Evolutionary conservation across 2,113 vertebrate species (phyloP).

Genomic region (Myotis lucifugus): DNA sequence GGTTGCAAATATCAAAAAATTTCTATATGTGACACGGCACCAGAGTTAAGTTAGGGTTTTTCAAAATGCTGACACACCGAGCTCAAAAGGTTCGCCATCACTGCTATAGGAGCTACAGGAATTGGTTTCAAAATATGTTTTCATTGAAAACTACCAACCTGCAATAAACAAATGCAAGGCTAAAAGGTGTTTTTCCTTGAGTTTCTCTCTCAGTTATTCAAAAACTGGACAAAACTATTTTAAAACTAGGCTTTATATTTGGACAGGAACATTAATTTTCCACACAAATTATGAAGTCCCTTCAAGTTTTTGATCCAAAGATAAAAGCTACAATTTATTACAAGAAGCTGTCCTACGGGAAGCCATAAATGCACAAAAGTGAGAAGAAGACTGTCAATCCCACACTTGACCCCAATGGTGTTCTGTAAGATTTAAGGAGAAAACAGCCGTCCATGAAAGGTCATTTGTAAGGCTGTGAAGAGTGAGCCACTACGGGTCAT

Average conservation of each 20-base stretch:
- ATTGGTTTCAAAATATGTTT: neutral
- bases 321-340: neutral
- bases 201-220: constrained; percentile 6
- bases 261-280: constrained; percentile 53
- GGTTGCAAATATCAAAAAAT: too few species aligned
- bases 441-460: neutral
- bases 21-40: too few species aligned
- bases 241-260: constrained; percentile 7
- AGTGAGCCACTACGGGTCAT: neutral
- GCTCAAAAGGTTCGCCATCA: too few species aligned
- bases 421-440: neutral
- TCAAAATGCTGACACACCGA: too few species aligned
- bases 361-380: neutral
- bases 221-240: constrained; percentile 27
- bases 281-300: neutral
- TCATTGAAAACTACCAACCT: neutral
- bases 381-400: neutral
- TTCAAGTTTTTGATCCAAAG: neutral
- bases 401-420: neutral
- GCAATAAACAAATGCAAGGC: neutral
- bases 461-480: neutral
- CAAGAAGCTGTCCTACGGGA: neutral
- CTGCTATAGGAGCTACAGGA: neutral
- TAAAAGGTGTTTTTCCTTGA: constrained; percentile 27
- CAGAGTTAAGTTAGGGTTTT: too few species aligned